These are phyloP conservation scores for Tipula confusa DNA, from an alignment of 2,888 invertebrate genomes.

Conservation along the genomic window DNA sequence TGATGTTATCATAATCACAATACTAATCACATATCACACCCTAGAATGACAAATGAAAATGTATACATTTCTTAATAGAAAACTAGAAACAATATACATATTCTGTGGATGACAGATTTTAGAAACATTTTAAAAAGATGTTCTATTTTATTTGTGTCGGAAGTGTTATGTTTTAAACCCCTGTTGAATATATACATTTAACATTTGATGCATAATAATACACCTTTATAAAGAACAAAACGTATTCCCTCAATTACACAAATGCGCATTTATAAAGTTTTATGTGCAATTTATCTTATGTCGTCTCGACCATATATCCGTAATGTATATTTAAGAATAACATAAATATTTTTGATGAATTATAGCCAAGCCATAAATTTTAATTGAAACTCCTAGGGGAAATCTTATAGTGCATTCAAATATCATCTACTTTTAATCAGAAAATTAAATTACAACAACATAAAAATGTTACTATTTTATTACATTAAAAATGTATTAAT, in stretches of 20 bases:
- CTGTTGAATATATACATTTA: not conserved
- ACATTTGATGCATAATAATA: not conserved
- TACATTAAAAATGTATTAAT: not conserved
- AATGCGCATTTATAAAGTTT: not conserved
- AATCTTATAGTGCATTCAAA: not conserved
- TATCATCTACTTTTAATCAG: not conserved
- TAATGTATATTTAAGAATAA: not conserved
- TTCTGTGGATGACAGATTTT: not conserved
- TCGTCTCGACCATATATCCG: not conserved
- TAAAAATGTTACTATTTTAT: not conserved
- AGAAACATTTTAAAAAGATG: not conserved
- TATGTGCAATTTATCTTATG: not conserved
- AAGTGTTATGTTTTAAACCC: not conserved
- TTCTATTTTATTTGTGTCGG: not conserved
- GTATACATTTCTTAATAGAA: too few relatives aligned
- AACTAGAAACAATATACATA: too few relatives aligned
- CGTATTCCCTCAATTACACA: not conserved
- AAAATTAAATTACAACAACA: not conserved
- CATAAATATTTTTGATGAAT: not conserved
- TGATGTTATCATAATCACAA: not conserved
- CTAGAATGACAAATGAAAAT: not conserved
- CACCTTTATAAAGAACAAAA: not conserved
- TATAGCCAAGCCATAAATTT: not conserved
- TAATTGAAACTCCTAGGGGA: not conserved
- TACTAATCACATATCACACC: not conserved